phyloP scores from a whole-genome alignment of 2,888 invertebrate genomes.

The Sphaerophoria rueppellii region DNA sequence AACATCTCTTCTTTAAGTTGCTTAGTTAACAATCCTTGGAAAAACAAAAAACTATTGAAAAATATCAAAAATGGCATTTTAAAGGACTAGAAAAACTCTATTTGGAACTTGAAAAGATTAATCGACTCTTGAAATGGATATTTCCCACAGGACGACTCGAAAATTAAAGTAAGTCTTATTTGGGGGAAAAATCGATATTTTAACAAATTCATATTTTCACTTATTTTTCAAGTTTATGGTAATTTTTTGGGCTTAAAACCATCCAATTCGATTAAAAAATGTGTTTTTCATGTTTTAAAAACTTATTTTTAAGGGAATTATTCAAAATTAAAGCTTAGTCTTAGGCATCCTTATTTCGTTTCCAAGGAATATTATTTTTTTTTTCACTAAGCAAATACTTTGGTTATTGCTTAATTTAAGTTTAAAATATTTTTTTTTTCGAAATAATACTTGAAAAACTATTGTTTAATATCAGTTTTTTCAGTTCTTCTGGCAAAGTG shows the following conservation, averaged over 20 bases:
- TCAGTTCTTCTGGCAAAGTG: not conserved
- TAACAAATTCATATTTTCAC: slow-evolving; percentile 2
- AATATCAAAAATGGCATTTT: slow-evolving; percentile 26
- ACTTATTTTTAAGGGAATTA: not conserved
- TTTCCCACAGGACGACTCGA: slow-evolving; percentile 8
- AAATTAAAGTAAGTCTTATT: slow-evolving; percentile 40
- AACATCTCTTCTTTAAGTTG: slow-evolving; percentile 9
- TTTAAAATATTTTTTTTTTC: not conserved
- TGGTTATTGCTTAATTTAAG: not conserved
- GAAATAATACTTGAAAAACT: not conserved
- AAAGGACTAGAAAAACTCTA: slow-evolving; percentile 8
- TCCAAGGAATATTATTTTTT: not conserved
- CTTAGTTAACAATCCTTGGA: not conserved
- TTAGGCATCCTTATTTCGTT: too few relatives aligned
- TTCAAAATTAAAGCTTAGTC: too few relatives aligned
- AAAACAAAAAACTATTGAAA: slow-evolving; percentile 9
- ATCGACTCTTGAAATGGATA: slow-evolving; percentile 1
- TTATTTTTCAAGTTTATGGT: not conserved
- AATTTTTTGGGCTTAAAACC: not conserved
- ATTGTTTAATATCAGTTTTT: not conserved
- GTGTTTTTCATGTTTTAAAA: not conserved
- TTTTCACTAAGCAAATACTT: not conserved
- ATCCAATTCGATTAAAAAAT: not conserved
- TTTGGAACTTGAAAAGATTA: not conserved
- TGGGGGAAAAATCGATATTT: slow-evolving; percentile 63